These are phyloP conservation scores for Peromyscus leucopus DNA, from an alignment of 2,113 vertebrate genomes.

Conservation along the genomic window DNA sequence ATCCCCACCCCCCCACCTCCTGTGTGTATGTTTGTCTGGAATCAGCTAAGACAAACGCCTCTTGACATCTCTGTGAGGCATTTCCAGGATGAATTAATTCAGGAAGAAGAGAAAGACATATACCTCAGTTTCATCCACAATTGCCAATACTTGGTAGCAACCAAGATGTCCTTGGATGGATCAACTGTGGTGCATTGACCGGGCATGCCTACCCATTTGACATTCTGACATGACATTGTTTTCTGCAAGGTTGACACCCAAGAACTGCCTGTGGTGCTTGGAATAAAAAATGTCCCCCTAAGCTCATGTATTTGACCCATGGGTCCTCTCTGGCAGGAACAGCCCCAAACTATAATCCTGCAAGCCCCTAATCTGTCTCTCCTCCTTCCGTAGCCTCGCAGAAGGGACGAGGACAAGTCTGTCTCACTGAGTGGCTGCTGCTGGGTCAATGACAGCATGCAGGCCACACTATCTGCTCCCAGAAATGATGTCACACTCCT, in stretches of 20 bases:
- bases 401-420: not conserved
- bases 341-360: not conserved
- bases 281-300: not conserved
- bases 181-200: not conserved
- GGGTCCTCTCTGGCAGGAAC: too few species aligned
- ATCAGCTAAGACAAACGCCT: not conserved
- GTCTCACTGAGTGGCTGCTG: not conserved
- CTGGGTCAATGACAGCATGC: too few species aligned
- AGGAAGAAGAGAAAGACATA: not conserved
- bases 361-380: accelerated
- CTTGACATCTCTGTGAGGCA: not conserved
- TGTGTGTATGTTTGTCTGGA: not conserved
- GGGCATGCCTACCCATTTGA: not conserved
- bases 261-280: not conserved
- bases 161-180: not conserved
- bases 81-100: not conserved
- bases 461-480: too few species aligned
- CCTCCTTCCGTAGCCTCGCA: not conserved
- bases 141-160: not conserved
- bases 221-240: not conserved
- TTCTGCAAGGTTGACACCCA: not conserved
- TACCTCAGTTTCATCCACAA: not conserved
- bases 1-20: too few species aligned
- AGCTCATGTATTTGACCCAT: not conserved
- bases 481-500: not conserved